Evolutionary conservation across 2,113 vertebrate species (phyloP), one percentile per base, ranked within the genome.

Genomic region (Eulemur rufifrons): DNA sequence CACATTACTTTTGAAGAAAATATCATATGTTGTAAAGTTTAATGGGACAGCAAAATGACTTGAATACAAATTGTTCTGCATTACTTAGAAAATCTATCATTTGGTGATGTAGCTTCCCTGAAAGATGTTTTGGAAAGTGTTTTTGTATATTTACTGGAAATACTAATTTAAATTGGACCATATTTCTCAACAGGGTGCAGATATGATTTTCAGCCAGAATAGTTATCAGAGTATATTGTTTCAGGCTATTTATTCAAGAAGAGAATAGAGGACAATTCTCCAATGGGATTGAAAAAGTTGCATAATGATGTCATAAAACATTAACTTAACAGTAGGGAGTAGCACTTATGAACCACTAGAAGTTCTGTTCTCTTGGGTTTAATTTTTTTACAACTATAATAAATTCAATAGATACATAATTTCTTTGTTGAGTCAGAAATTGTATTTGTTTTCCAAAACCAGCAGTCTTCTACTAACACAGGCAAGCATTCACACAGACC

Each of bases 321-420:
- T 99, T 98, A 99, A 98, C 97, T 98, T 98, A 98, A 96, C 98
- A 97, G 98, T 97, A 96, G 98, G 98, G 98, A 98, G 93, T 95
- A 98, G 90, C 97, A 96, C 92, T 98, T 98, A 98, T 78, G 96
- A 98, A 93, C 93, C 88, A 98, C 92, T 98, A 91, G 94, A 98
- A 97, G 89, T 97, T 98, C 95, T 95, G 68, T 98, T 98, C 97
- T 98, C 96, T 87, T 97, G 95, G 89, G 96, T 92, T 98, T 98
- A 98, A 98, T 98, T 96, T 98, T 98, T 98, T 98, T 97, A 97
- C 89, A 89, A 86, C 69, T 47, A 87, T 97, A 96, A 97, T 98
- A 98, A 98, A 98, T 98, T 73, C 2, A 4, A 96, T 96, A 95
- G 91, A 97, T 97, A 94, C 63, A 96, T 97, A 97, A 98, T 98